Evolutionary conservation across 2,888 invertebrate genomes (phyloP).

Genomic region (Phorcus lineatus): DNA sequence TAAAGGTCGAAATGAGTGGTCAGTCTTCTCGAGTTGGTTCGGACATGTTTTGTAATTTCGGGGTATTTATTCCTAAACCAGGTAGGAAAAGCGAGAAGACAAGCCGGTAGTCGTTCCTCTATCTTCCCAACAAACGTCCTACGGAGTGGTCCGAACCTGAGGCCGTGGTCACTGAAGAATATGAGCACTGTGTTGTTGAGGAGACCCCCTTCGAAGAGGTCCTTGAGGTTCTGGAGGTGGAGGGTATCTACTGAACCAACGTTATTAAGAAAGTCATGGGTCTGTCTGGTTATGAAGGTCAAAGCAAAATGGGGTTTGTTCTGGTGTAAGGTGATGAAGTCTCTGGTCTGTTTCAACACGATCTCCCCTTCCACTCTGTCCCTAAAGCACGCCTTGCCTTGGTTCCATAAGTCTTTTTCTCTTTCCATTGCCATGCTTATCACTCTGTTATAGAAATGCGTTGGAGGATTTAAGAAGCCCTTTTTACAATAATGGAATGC

Average conservation of each 20-base stretch:
- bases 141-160: constrained; percentile 88
- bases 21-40: constrained; percentile 80
- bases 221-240: constrained; percentile 80
- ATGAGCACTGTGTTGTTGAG: constrained; percentile 54
- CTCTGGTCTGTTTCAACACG: constrained; percentile 79
- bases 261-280: constrained; percentile 89
- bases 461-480: constrained; percentile 85
- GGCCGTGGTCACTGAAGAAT: constrained; percentile 89
- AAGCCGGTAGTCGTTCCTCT: constrained; percentile 90
- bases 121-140: constrained; percentile 84
- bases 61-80: constrained; percentile 82
- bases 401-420: constrained; percentile 44
- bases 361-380: constrained; percentile 83
- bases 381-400: constrained; percentile 80
- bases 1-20: constrained; percentile 90
- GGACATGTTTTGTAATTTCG: constrained; percentile 81
- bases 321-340: constrained; percentile 80
- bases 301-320: constrained; percentile 84
- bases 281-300: constrained; percentile 88
- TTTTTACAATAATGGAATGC: constrained; percentile 86
- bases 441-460: constrained; percentile 88
- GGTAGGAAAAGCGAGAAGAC: constrained; percentile 83
- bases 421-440: constrained; percentile 80
- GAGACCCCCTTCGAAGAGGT: constrained; percentile 64
- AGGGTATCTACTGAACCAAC: constrained; percentile 84